phyloP scores from a whole-genome alignment of 2,113 vertebrate species.

The Notarius lentiginosus region DNA sequence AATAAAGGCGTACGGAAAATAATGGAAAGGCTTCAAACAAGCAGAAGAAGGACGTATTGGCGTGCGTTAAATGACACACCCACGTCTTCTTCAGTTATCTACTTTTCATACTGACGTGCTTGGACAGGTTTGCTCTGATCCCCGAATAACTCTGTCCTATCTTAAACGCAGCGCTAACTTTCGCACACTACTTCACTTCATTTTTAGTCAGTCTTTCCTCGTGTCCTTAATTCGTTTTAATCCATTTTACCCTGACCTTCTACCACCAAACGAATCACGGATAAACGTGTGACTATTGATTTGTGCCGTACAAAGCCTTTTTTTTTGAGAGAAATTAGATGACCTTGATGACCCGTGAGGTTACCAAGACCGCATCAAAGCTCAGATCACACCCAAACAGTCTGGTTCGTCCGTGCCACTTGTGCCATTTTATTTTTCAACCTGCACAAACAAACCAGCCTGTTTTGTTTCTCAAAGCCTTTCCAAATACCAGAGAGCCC shows the following conservation, averaged over 20 bases:
- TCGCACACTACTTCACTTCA: background rate
- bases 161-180: background rate
- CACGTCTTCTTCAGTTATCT: background rate
- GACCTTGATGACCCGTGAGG: conserved; percentile 2
- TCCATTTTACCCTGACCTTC: background rate
- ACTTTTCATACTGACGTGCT: background rate
- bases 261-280: background rate
- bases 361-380: conserved; percentile 4
- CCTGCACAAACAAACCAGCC: conserved; percentile 29
- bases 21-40: background rate
- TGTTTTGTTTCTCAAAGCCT: conserved; percentile 27
- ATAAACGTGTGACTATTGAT: background rate
- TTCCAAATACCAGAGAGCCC: conserved; percentile 12
- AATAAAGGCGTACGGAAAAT: background rate
- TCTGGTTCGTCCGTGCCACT: background rate
- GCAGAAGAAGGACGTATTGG: background rate
- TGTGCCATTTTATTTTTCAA: background rate
- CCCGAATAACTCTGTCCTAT: background rate
- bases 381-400: conserved; percentile 28
- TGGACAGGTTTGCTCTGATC: background rate
- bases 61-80: background rate
- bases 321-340: background rate
- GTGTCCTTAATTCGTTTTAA: background rate
- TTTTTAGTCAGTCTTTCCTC: background rate
- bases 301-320: background rate